Base-by-base conservation (phyloP, 2,797 vertebrate genomes). In the Tenualosa thibaudeaui region DNA sequence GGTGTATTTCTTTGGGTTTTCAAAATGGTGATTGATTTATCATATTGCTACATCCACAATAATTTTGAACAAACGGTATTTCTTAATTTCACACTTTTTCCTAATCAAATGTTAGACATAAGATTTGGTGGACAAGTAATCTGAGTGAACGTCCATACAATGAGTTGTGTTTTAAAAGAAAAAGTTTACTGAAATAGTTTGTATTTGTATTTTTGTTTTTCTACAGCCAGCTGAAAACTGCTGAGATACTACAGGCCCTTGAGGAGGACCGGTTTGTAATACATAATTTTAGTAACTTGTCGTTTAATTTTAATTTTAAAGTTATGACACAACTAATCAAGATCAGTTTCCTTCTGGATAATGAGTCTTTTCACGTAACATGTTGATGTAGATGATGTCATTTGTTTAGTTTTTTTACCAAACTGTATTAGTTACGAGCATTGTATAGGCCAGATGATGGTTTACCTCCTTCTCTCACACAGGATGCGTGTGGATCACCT, bases 401-500 rank as follows among this genome's bases (percentile, higher is more conserved):
- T 60, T 62, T 56, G 19, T 56, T 15, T 56, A 19, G 53, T 3
- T 56, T 56, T 17, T 56, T 31, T 31, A 8, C 19, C 17, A 58
- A 58, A n/a, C 56, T n/a, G 56, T 58, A 58, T 22, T 22, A 17
- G 53, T 54, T 26, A 15, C 37, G 9, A 68, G 13, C 12, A 13
- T 68, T 4, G 10, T 3, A 37, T 13, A 19, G 6, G 71, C 71
- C 71, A 22, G 19, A 2, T 78, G 6, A 46, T 78, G 37, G 40
- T 46, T 15, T 3, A 8, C 40, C 17, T 0, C 19, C 2, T 40
- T 78, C 40, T 17, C 7, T 43, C 71, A 8, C 81, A 60, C 91
- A 99, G 98, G 84, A 97, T 99, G 85, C 96, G 95, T 84, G 95
- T 97, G 96, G 98, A 99, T 8, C 97, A 97, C 50, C 92, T 99